A percentile compares a stretch with the other conserved stretches of the same genome.
Conservation (phyloP, 2,797 vertebrate genomes). For the Falco peregrinus region DNA sequence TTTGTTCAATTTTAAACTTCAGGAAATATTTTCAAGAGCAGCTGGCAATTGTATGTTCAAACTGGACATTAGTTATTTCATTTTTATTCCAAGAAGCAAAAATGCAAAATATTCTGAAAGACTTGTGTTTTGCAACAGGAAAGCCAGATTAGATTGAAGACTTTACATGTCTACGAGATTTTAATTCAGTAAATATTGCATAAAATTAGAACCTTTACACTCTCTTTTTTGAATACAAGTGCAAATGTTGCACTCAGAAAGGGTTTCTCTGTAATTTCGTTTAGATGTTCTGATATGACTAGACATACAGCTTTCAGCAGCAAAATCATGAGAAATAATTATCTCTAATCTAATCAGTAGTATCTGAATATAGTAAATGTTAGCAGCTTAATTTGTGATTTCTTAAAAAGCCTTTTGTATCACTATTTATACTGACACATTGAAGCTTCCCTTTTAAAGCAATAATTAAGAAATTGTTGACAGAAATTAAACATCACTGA, state of each 20-base stretch:
- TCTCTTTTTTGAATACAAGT: background rate
- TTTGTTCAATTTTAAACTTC: constrained; percentile 10
- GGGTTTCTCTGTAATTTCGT: constrained; percentile 66
- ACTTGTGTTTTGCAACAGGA: constrained; percentile 9
- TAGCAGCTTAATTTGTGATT: constrained; percentile 74
- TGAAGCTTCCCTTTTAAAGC: constrained; percentile 65
- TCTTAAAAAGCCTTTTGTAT: constrained; percentile 73
- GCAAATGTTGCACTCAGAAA: constrained; percentile 48
- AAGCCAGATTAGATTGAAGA: constrained; percentile 13
- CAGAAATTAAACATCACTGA: constrained; percentile 76
- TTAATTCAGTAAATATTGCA: constrained; percentile 63
- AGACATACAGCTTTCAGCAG: constrained; percentile 64
- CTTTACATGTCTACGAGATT: constrained; percentile 31
- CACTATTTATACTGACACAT: constrained; percentile 71
- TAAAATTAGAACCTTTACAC: constrained; percentile 40
- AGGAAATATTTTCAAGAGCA: background rate
- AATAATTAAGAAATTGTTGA: constrained; percentile 80
- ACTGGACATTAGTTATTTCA: background rate
- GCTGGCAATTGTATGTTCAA: background rate
- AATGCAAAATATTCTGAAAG: background rate
- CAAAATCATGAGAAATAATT: constrained; percentile 75
- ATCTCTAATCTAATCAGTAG: constrained; percentile 76
- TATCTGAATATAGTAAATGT: constrained; percentile 71
- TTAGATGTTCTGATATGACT: constrained; percentile 68
- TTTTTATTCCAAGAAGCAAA: background rate